These are phyloP conservation scores for Eutolmus rufibarbis DNA, from an alignment of 2,888 invertebrate genomes.

Conservation along the genomic window DNA sequence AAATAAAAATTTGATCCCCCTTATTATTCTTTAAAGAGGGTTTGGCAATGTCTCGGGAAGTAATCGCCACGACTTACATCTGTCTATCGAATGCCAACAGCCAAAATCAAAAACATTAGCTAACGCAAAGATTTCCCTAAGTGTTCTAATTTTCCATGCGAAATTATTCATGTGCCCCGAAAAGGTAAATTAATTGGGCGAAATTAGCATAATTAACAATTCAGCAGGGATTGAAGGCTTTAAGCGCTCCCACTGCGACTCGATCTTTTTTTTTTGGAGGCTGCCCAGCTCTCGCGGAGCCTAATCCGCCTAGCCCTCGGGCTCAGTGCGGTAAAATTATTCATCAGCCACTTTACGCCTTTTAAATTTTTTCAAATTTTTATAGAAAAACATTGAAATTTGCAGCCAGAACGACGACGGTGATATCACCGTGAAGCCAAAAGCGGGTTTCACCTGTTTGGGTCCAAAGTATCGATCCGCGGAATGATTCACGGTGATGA, in stretches of 20 bases:
- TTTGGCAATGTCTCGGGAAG: not conserved
- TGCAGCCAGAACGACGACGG: not conserved
- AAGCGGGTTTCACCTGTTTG: not conserved
- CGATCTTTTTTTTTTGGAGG: not conserved
- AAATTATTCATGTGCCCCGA: conserved; percentile 19
- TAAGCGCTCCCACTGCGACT: not conserved
- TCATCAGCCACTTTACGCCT: not conserved
- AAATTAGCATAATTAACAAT: conserved; percentile 35
- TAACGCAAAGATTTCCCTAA: not conserved
- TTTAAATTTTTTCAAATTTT: not conserved
- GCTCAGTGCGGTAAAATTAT: not conserved
- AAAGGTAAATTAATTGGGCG: conserved; percentile 26
- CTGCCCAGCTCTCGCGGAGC: not conserved
- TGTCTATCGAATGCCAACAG: not conserved
- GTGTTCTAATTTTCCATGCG: not conserved
- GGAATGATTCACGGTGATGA: not conserved
- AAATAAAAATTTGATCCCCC: not conserved
- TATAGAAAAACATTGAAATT: not conserved
- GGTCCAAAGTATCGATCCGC: not conserved
- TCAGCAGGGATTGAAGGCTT: not conserved
- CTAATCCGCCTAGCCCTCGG: not conserved
- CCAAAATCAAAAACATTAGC: not conserved
- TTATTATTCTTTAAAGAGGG: not conserved
- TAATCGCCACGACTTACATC: not conserved
- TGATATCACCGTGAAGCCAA: not conserved